phyloP scores from a whole-genome alignment of 2,797 vertebrate species.

The Sebastes wilsoni region DNA sequence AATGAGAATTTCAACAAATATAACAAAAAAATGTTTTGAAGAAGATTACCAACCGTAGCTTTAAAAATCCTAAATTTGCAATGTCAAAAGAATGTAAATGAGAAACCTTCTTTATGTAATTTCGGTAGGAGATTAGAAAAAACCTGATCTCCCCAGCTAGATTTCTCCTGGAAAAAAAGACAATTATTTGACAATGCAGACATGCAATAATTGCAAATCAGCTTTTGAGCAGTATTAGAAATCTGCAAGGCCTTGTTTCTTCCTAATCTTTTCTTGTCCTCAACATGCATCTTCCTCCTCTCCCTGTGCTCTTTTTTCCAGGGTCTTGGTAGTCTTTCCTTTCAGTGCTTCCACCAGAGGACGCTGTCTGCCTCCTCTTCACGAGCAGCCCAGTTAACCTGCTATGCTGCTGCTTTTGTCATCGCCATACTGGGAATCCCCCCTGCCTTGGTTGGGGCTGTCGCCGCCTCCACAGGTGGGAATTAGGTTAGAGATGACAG shows the following conservation, averaged over 20 bases:
- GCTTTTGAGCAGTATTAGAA: not conserved
- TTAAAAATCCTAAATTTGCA: not conserved
- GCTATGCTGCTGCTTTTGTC: slow-evolving; percentile 43
- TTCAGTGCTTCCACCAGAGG: slow-evolving; percentile 75
- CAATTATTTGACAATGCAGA: not conserved
- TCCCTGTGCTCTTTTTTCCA: not conserved
- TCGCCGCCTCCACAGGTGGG: slow-evolving; percentile 64
- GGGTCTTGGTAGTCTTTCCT: slow-evolving; percentile 55
- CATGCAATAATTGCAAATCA: not conserved
- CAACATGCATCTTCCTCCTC: not conserved
- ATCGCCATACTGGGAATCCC: slow-evolving; percentile 61
- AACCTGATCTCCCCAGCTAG: no score
- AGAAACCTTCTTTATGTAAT: no score
- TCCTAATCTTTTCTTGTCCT: not conserved
- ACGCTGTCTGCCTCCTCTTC: slow-evolving; percentile 57
- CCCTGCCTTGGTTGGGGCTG: slow-evolving; percentile 53
- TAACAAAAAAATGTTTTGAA: not conserved
- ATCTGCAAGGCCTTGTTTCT: not conserved
- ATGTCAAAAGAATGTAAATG: no score
- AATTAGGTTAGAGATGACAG: not conserved
- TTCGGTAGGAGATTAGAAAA: no score
- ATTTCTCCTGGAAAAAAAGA: no score
- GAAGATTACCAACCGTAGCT: not conserved
- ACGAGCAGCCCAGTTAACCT: slow-evolving; percentile 52
- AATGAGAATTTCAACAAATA: not conserved